These are phyloP conservation scores for Cardinalis cardinalis DNA, from an alignment of 2,113 vertebrate genomes.

Conservation along the genomic window DNA sequence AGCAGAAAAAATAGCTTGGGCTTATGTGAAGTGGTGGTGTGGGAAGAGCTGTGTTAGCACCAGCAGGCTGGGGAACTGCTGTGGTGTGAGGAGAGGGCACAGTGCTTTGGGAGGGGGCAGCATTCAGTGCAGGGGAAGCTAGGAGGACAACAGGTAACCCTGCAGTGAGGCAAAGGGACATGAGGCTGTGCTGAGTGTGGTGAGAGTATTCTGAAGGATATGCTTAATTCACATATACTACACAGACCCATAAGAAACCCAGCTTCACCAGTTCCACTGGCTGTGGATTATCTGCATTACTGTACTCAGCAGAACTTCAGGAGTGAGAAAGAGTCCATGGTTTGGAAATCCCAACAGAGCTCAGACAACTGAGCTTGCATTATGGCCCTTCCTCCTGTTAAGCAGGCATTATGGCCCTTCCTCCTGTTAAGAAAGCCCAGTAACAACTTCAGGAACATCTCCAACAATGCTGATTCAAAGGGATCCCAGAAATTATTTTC, in stretches of 20 bases:
- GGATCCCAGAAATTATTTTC: background rate
- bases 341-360: background rate
- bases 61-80: background rate
- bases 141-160: background rate
- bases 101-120: background rate
- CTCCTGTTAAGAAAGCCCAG: background rate
- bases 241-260: background rate
- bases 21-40: background rate
- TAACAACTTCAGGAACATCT: background rate
- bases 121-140: accelerated
- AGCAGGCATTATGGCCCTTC: background rate
- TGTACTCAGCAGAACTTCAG: background rate
- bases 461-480: background rate
- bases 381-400: background rate
- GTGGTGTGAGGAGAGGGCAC: background rate
- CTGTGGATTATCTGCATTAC: background rate
- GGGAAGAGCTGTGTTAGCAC: background rate
- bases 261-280: background rate
- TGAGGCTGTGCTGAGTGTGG: background rate
- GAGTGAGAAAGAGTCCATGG: background rate
- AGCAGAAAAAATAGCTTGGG: background rate
- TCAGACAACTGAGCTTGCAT: background rate
- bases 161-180: background rate
- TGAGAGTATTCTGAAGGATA: background rate
- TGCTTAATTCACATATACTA: background rate